Evolutionary conservation across 2,797 vertebrate genomes (phyloP), one percentile per base, ranked within the genome.

Genomic region (Sebastes taczanowskii): DNA sequence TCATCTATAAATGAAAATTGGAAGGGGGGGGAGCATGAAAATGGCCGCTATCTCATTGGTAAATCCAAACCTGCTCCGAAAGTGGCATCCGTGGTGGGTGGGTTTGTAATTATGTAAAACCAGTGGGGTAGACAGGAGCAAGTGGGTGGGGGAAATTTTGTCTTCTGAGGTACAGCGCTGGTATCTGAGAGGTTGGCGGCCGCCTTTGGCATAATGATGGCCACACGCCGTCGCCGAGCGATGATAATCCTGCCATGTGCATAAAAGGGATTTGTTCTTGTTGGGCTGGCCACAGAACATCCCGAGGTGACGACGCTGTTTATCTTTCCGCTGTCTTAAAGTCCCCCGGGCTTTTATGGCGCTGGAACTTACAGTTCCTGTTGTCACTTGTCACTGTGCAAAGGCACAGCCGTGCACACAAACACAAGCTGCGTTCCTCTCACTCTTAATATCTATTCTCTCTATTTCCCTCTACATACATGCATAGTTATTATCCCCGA

Each of bases 181-280:
- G 81, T 84, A 74, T 93, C 87, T 79, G 69, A 86, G 77, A 87
- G 86, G 83, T 78, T 77, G 79, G 77, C 53, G 72, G 73, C 63
- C 88, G 87, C 53, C 88, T 52, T 69, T 71, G 79, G 85, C 82
- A 81, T 77, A 82, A 91, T 89, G 86, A 91, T 83, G 86, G 81
- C 86, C 71, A 69, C 81, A 79, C 78, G 27, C 86, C 84, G 71
- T 88, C 84, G 63, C 78, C 32, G 71, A 88, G 89, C 56, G 75
- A 93, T 89, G 87, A 90, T 91, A 94, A 94, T 95, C 91, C 89
- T 79, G 67, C 87, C 65, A 76, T 89, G 92, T 91, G 90, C 91
- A 92, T 90, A 86, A 92, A 92, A 94, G 89, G 89, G 94, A 95
- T 95, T 95, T 95, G 90, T 89, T 94, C 89, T 88, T 87, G 85